These are phyloP conservation scores for Onychomys torridus DNA, from an alignment of 2,797 vertebrate genomes.

Conservation along the genomic window DNA sequence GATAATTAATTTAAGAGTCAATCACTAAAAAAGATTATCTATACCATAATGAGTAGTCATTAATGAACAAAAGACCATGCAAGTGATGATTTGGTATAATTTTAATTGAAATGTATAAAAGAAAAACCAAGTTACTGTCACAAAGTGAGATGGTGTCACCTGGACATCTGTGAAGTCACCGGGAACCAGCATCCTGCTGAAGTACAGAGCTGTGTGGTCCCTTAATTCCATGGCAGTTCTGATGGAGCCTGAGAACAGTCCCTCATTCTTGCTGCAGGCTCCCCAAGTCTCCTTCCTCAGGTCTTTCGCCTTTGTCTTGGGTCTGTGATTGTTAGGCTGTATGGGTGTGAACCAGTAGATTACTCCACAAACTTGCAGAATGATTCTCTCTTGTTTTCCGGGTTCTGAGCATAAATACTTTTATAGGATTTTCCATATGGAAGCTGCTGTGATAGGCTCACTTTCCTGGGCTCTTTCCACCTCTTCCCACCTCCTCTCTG, in stretches of 20 bases:
- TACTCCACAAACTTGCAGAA: background rate
- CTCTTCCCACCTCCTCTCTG: background rate
- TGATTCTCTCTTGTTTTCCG: background rate
- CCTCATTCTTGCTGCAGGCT: background rate
- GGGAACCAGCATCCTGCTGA: background rate
- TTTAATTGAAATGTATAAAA: background rate
- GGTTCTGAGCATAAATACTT: background rate
- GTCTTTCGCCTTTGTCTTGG: background rate
- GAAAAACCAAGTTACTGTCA: background rate
- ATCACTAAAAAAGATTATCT: background rate
- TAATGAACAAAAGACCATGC: background rate
- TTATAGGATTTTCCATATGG: background rate
- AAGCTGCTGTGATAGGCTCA: background rate
- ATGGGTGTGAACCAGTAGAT: background rate
- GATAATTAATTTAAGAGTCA: slow-evolving; percentile 40
- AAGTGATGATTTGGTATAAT: background rate
- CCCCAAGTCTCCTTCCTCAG: background rate
- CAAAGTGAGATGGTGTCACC: background rate
- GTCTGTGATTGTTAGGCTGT: background rate
- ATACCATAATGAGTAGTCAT: background rate
- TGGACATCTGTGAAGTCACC: background rate
- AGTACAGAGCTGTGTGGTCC: background rate
- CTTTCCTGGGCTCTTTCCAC: background rate
- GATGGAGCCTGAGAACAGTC: background rate
- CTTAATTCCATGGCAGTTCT: background rate